phyloP scores from a whole-genome alignment of 2,113 vertebrate genomes.

The Lasiurus borealis region DNA sequence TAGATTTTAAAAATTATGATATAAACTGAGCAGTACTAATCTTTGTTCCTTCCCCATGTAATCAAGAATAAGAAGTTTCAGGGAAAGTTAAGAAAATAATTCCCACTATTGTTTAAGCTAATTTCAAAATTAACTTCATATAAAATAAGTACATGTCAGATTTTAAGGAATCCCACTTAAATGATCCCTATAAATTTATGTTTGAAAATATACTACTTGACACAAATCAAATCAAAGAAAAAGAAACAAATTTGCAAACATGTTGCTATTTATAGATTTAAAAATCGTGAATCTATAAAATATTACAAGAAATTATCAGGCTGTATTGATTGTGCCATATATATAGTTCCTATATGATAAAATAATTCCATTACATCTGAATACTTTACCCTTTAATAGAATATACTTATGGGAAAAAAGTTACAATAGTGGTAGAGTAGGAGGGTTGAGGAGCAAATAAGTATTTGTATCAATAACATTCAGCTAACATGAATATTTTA shows the following conservation, averaged over 20 bases:
- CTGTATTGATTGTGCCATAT: not conserved
- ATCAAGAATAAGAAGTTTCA: slow-evolving; percentile 13
- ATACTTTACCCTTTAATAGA: not conserved
- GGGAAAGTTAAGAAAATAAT: slow-evolving; percentile 15
- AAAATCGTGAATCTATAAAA: slow-evolving; percentile 6
- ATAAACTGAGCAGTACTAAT: not conserved
- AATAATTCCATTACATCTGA: not conserved
- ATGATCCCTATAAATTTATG: slow-evolving; percentile 48
- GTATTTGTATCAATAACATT: not conserved
- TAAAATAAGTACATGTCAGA: slow-evolving; percentile 34
- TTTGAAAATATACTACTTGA: not conserved
- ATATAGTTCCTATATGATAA: slow-evolving; percentile 25
- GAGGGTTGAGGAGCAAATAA: not conserved
- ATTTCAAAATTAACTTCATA: slow-evolving; percentile 23
- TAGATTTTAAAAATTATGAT: not conserved
- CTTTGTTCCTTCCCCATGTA: not conserved
- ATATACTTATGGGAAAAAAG: slow-evolving; percentile 19
- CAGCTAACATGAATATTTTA: not conserved
- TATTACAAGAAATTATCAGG: not conserved
- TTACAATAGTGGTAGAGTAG: not conserved
- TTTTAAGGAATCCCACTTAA: slow-evolving; percentile 44
- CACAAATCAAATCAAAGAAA: not conserved
- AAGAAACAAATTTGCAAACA: slow-evolving; percentile 47
- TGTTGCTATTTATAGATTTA: not conserved
- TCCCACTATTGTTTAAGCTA: slow-evolving; percentile 38